phyloP scores from a whole-genome alignment of 2,113 vertebrate genomes.

The Machaerirhynchus nigripectus region DNA sequence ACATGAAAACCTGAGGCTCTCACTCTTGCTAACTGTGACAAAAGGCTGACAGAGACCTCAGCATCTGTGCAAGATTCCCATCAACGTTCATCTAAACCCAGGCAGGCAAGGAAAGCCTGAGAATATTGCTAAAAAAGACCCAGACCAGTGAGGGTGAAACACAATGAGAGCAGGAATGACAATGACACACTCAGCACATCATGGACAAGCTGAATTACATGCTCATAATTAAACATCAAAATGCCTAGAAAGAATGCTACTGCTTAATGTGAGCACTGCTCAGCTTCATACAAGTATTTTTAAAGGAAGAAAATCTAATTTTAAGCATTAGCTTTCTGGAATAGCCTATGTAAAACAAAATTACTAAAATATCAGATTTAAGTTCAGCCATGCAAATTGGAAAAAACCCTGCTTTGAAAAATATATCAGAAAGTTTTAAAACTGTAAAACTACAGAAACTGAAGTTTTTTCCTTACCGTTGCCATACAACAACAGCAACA shows the following conservation, averaged over 20 bases:
- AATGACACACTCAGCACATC: neutral
- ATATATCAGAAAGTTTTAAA: neutral
- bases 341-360: neutral
- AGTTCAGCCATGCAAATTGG: neutral
- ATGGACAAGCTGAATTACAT: accelerated
- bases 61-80: neutral
- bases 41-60: neutral
- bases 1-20: neutral
- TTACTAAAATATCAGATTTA: neutral
- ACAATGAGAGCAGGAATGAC: neutral
- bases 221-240: neutral
- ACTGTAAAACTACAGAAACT: neutral
- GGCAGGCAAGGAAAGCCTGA: neutral
- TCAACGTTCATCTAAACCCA: neutral
- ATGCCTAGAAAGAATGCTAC: neutral
- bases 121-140: neutral
- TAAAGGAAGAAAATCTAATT: neutral
- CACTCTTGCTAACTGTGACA: neutral
- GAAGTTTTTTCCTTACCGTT: neutral
- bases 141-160: neutral
- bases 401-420: neutral
- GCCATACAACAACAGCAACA: neutral
- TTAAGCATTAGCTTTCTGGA: neutral
- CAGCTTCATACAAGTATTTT: neutral
- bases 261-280: neutral